Percentiles rank a stretch among this genome's conserved stretches.
Conservation (phyloP, 2,113 vertebrate genomes). For the Pygoscelis antarcticus region DNA sequence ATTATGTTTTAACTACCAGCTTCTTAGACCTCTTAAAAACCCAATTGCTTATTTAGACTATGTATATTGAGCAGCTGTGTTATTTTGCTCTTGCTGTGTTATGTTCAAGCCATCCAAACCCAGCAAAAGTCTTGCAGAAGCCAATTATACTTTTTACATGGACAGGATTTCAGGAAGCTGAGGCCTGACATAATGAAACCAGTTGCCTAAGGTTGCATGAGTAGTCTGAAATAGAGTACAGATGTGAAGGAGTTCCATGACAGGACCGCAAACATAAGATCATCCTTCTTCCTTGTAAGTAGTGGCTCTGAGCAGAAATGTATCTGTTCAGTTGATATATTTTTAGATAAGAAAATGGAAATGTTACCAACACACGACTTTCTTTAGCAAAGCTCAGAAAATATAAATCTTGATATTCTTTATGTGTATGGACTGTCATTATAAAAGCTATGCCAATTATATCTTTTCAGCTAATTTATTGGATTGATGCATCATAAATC, state of each 20-base stretch:
- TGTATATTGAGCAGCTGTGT: accelerated
- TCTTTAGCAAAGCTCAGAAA: neutral
- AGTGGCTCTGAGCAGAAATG: neutral
- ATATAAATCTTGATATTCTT: neutral
- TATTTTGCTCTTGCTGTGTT: neutral
- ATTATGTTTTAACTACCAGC: neutral
- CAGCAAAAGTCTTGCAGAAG: neutral
- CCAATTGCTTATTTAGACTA: accelerated
- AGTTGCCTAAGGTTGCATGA: neutral
- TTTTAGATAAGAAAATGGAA: neutral
- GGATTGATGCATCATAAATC: neutral
- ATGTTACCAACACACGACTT: neutral
- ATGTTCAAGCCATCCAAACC: neutral
- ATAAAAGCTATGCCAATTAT: neutral
- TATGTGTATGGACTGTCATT: neutral
- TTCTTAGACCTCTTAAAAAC: neutral
- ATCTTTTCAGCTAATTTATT: neutral
- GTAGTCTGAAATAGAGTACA: neutral
- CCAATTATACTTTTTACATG: neutral
- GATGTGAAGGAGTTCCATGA: neutral
- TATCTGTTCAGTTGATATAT: neutral
- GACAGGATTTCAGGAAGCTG: neutral
- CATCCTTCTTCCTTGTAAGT: neutral
- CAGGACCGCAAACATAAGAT: neutral
- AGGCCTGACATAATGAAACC: accelerated